These are phyloP conservation scores for Leptarthrus brevirostris DNA, from an alignment of 2,888 invertebrate genomes.

Conservation along the genomic window DNA sequence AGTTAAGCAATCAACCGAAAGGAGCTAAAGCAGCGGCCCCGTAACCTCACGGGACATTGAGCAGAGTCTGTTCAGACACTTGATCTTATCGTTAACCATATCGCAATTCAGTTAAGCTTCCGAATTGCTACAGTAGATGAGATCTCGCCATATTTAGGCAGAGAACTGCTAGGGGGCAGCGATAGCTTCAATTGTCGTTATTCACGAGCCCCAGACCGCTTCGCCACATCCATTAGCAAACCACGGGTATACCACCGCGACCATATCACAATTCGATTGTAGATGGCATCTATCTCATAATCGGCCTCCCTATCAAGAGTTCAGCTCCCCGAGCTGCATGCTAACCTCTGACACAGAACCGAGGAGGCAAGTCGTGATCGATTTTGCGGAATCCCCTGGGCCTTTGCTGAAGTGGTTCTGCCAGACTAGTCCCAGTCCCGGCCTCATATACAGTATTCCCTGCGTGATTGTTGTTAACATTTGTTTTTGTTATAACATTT, in stretches of 20 bases:
- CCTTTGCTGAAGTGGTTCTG: neutral
- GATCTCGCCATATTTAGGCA: constrained; percentile 52
- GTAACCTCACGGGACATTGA: neutral
- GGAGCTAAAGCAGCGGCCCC: constrained; percentile 3
- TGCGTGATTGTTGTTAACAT: constrained; percentile 46
- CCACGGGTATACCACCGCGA: constrained; percentile 7
- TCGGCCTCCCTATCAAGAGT: constrained; percentile 40
- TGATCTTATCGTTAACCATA: constrained; percentile 49
- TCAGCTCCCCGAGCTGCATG: constrained; percentile 44
- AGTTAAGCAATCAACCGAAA: constrained; percentile 31
- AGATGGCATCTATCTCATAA: constrained; percentile 48
- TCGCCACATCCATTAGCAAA: neutral
- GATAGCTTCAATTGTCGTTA: constrained; percentile 32
- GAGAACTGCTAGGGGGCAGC: constrained; percentile 44
- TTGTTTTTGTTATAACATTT: constrained; percentile 40
- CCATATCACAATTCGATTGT: constrained; percentile 21
- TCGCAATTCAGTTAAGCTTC: constrained; percentile 49
- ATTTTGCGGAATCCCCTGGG: constrained; percentile 48
- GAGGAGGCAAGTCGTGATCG: constrained; percentile 57
- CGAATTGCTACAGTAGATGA: constrained; percentile 53
- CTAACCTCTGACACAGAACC: constrained; percentile 57
- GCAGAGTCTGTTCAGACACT: constrained; percentile 18
- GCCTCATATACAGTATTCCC: neutral
- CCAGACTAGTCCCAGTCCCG: neutral
- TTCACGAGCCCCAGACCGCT: constrained; percentile 33